phyloP scores from a whole-genome alignment of 2,113 vertebrate genomes.

The Todiramphus saurophagus region DNA sequence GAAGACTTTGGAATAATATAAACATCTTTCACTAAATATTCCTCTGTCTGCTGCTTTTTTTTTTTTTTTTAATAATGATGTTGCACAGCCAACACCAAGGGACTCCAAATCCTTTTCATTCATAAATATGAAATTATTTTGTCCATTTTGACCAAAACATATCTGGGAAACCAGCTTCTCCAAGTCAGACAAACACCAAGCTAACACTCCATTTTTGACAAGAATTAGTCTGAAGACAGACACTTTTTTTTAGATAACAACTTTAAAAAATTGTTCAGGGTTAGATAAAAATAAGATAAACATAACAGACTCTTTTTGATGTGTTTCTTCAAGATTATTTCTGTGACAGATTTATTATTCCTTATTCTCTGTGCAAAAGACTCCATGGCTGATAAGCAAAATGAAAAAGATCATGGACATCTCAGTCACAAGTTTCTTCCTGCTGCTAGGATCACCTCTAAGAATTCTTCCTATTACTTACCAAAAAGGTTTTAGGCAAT shows the following conservation, averaged over 20 bases:
- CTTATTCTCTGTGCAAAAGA: background rate
- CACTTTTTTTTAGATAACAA: background rate
- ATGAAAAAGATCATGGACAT: background rate
- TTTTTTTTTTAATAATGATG: background rate
- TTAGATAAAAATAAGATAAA: constrained; percentile 1
- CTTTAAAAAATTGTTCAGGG: background rate
- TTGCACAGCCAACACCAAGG: background rate
- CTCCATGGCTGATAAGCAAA: background rate
- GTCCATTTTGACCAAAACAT: background rate
- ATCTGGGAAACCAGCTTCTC: background rate
- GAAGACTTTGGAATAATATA: background rate
- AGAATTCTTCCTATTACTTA: background rate
- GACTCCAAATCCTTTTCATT: background rate
- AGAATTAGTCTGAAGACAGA: background rate
- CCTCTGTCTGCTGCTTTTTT: background rate
- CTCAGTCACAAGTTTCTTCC: background rate
- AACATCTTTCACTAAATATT: background rate
- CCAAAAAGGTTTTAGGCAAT: background rate
- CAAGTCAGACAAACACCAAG: background rate
- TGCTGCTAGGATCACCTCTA: background rate
- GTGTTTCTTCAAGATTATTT: background rate
- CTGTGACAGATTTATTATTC: background rate
- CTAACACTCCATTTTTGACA: background rate
- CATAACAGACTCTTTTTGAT: background rate
- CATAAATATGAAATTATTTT: background rate